Evolutionary conservation across 2,888 invertebrate species (phyloP).

Genomic region (Synanthedon andrenaeformis): DNA sequence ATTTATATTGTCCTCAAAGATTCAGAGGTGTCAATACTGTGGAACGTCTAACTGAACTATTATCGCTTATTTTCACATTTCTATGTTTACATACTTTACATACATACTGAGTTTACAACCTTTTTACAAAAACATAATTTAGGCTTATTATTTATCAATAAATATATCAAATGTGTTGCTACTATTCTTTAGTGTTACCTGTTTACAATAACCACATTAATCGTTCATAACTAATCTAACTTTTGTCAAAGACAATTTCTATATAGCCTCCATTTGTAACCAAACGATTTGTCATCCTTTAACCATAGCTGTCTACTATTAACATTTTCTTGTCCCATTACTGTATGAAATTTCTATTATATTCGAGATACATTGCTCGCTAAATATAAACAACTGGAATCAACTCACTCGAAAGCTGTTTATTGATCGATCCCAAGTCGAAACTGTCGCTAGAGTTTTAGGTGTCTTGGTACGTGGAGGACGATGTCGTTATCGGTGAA

Average conservation of each 20-base stretch:
- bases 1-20: too few species aligned
- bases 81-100: too few species aligned
- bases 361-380: not conserved
- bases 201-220: not conserved
- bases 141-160: too few species aligned
- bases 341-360: not conserved
- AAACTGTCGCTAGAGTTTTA: not conserved
- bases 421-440: not conserved
- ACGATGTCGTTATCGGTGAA: slow-evolving; percentile 43
- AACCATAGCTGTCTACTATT: not conserved
- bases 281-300: slow-evolving; percentile 8
- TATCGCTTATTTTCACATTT: too few species aligned
- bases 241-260: slow-evolving; percentile 10
- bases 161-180: too few species aligned
- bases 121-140: too few species aligned
- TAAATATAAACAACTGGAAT: not conserved
- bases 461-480: slow-evolving; percentile 11
- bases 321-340: not conserved
- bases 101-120: too few species aligned
- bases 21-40: too few species aligned
- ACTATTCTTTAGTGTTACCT: too few species aligned
- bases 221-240: slow-evolving; percentile 10
- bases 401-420: not conserved
- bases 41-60: too few species aligned
- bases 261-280: slow-evolving; percentile 2